phyloP scores from a whole-genome alignment of 2,888 invertebrate species.

The Cerceris rybyensis region DNA sequence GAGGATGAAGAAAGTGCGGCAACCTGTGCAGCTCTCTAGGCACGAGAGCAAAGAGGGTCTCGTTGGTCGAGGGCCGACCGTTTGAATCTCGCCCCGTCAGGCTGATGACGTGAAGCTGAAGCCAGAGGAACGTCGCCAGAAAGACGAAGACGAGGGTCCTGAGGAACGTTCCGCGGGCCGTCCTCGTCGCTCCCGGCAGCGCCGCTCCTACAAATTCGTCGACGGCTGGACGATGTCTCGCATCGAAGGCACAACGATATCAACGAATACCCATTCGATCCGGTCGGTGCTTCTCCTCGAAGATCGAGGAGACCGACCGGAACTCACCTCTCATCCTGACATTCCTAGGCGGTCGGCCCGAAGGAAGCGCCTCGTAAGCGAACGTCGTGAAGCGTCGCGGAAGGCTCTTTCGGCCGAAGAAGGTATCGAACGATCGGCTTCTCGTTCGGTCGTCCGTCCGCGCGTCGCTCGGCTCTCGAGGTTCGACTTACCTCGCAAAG shows the following conservation, averaged over 20 bases:
- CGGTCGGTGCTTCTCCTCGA: too few species aligned
- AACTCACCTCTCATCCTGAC: constrained; percentile 79
- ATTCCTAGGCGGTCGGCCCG: constrained; percentile 76
- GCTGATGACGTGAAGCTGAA: constrained; percentile 85
- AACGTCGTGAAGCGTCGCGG: not conserved
- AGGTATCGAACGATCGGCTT: not conserved
- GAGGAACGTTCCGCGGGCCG: constrained; percentile 77
- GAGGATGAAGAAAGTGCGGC: constrained; percentile 38
- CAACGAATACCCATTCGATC: too few species aligned
- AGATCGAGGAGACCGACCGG: not conserved
- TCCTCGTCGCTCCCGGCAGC: constrained; percentile 72
- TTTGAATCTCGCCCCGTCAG: constrained; percentile 81
- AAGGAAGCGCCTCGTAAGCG: constrained; percentile 50
- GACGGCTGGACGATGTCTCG: not conserved
- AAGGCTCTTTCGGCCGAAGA: too few species aligned
- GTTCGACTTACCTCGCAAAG: constrained; percentile 32
- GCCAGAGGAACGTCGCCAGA: constrained; percentile 85
- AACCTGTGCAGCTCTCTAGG: constrained; percentile 92
- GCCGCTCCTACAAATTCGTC: constrained; percentile 47
- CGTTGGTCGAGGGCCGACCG: constrained; percentile 84
- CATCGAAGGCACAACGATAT: too few species aligned
- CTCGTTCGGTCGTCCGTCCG: constrained; percentile 1
- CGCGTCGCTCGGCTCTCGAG: not conserved
- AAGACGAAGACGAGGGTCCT: constrained; percentile 83
- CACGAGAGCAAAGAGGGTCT: constrained; percentile 91